Conservation (phyloP, 2,113 vertebrate species). For the Siniperca chuatsi region DNA sequence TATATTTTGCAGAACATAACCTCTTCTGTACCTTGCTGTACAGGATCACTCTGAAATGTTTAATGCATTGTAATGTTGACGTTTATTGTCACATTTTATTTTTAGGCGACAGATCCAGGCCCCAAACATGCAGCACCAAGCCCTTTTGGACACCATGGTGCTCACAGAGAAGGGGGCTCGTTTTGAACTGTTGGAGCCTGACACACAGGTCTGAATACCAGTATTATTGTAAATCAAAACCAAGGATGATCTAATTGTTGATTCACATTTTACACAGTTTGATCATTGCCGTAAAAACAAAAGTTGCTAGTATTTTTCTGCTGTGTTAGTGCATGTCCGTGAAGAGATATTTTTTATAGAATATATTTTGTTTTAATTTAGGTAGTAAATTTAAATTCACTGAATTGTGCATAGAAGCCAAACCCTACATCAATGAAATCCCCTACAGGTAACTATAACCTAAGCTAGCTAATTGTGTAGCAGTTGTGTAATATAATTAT, state of each 20-base stretch:
- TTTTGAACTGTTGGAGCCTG: slow-evolving; percentile 83
- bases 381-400: background rate
- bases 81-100: slow-evolving; percentile 10
- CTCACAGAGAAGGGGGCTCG: slow-evolving; percentile 82
- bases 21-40: no score
- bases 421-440: background rate
- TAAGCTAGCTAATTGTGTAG: background rate
- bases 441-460: background rate
- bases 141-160: slow-evolving; percentile 86
- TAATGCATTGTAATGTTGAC: background rate
- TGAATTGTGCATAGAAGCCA: background rate
- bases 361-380: background rate
- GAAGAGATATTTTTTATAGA: no score
- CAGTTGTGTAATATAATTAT: background rate
- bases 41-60: background rate
- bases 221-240: background rate
- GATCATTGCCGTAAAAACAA: background rate
- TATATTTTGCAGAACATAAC: background rate
- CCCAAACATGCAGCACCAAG: slow-evolving; percentile 80
- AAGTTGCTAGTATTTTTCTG: background rate
- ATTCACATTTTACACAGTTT: background rate
- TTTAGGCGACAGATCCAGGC: slow-evolving; percentile 87
- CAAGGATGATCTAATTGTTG: background rate
- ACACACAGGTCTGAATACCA: slow-evolving; percentile 68
- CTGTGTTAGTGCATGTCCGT: background rate